Percentiles rank a stretch among this genome's conserved stretches.
Conservation (phyloP, 2,888 invertebrate species). For the Agriopis marginaria region DNA sequence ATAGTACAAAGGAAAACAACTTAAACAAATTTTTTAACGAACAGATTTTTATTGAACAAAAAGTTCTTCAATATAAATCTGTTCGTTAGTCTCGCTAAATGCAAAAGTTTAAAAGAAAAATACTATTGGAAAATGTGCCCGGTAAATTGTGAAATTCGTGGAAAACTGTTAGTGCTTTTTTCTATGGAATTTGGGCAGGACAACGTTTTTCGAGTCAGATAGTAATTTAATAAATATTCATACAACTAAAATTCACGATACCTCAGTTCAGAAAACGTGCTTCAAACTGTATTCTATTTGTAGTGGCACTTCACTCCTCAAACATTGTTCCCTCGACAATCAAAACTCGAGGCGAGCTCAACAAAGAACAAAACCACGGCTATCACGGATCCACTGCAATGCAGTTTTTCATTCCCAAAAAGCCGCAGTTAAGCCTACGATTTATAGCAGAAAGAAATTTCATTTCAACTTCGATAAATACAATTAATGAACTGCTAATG, state of each 20-base stretch:
- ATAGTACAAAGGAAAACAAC: too few species aligned
- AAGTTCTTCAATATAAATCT: too few species aligned
- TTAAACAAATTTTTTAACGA: too few species aligned
- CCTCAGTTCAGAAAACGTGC: background rate
- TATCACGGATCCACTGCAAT: constrained; percentile 26
- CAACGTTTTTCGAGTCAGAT: too few species aligned
- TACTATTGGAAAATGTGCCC: too few species aligned
- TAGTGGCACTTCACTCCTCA: constrained; percentile 13
- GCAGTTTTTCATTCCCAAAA: constrained; percentile 25
- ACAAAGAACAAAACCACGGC: constrained; percentile 19
- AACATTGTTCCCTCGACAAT: constrained; percentile 31
- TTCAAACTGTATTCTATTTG: constrained; percentile 8
- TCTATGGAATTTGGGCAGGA: too few species aligned
- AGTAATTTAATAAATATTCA: background rate
- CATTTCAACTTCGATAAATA: constrained; percentile 19
- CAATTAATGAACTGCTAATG: constrained; percentile 31
- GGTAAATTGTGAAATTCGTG: too few species aligned
- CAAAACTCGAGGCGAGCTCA: constrained; percentile 9
- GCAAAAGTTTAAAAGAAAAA: too few species aligned
- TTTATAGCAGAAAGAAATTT: constrained; percentile 26
- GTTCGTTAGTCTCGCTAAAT: too few species aligned
- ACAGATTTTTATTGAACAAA: too few species aligned
- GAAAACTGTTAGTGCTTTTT: too few species aligned
- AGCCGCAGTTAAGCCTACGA: constrained; percentile 30
- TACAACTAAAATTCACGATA: background rate